Conservation (phyloP, 2,888 invertebrate genomes). For the Auanema freiburgensis region DNA sequence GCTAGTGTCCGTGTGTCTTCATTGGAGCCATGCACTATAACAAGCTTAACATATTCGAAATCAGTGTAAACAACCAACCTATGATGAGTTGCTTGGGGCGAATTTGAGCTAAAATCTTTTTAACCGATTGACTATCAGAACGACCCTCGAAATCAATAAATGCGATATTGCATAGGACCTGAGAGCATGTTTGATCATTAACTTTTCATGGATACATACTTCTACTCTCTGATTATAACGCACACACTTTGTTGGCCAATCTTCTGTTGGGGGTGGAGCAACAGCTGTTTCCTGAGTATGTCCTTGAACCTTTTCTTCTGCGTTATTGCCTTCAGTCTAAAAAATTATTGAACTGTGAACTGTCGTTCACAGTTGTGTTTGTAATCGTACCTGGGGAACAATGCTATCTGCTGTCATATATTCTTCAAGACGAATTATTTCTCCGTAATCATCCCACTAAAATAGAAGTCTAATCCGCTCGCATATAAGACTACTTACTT, state of each 20-base stretch:
- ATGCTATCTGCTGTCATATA: conserved; percentile 70
- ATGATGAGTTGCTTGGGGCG: conserved; percentile 42
- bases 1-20: conserved; percentile 76
- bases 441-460: conserved; percentile 92
- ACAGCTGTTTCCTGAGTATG: too few relatives aligned
- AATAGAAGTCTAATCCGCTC: conserved; percentile 63
- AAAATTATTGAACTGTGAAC: not conserved
- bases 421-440: conserved; percentile 87
- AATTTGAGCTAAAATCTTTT: conserved; percentile 74
- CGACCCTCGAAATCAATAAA: conserved; percentile 96
- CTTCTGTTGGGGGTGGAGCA: conserved; percentile 27
- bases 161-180: conserved; percentile 59
- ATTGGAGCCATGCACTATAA: conserved; percentile 77
- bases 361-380: not conserved
- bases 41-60: too few relatives aligned
- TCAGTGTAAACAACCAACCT: not conserved
- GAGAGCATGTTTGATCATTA: not conserved
- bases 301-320: too few relatives aligned
- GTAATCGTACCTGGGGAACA: conserved; percentile 6
- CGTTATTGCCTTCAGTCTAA: not conserved
- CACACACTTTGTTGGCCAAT: conserved; percentile 64
- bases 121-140: conserved; percentile 72
- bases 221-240: conserved; percentile 53
- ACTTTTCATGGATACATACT: conserved; percentile 21
- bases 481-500: conserved; percentile 29